Base-by-base conservation (phyloP, 2,797 vertebrate genomes). In the Clarias platycephalus region DNA sequence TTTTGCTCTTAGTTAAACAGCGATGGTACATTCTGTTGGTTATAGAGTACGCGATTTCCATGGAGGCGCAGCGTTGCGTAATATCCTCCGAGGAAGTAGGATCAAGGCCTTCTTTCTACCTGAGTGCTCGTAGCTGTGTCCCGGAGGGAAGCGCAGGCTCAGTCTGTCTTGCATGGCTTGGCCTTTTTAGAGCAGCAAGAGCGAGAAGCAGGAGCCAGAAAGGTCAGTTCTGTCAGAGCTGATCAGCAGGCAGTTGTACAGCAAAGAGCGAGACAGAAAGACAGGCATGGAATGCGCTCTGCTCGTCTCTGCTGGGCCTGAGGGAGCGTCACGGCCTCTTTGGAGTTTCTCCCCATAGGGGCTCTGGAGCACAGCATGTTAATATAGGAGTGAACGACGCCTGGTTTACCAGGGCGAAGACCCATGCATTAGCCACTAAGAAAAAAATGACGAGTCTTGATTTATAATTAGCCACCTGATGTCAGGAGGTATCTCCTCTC, bases 151-250 rank as follows among this genome's bases (percentile, higher is more conserved):
- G 55, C 44, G 44, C 84, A 89, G 88, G 88, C 84, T 60, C 71
- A 80, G 86, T 87, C 88, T 88, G 87, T 84, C 1, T 89, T 89
- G 88, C 89, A 86, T 37, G 31, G 89, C 76, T 76, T 93, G 93
- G 94, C 93, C 93, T 94, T 94, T 94, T 92, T 91, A 93, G 89
- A 84, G 78, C 28, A 70, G 87, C 64, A 83, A 70, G 84, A 82
- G 70, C 84, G 76, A 87, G 89, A 85, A 79, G 87, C 74, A 28
- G 70, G 89, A 91, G 89, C 88, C 26, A 86, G 88, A 95, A 95
- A 95, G 94, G 94, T 96, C 94, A 95, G 87, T 85, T 81, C 37
- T 93, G 94, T 95, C 94, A 93, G 90, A 90, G 89, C 86, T 87
- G 90, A 95, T 95, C 93, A 93, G 91, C 76, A 89, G 87, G 89